A percentile compares a stretch with the other conserved stretches of the same genome.
phyloP scores from a whole-genome alignment of 2,797 vertebrate genomes.

The Tragopan temminckii region DNA sequence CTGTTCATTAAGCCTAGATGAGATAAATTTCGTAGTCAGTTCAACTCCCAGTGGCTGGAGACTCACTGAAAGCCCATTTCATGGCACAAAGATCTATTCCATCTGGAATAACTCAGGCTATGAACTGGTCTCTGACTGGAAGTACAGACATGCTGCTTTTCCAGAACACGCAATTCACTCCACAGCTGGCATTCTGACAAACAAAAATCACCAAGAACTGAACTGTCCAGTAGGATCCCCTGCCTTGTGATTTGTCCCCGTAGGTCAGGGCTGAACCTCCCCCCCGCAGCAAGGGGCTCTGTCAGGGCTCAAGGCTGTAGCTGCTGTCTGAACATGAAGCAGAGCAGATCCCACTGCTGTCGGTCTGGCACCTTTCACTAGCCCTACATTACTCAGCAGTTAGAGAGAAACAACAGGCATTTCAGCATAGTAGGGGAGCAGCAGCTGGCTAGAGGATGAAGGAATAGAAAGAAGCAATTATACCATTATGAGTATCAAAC shows the following conservation, averaged over 20 bases:
- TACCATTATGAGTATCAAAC: slow-evolving; percentile 22
- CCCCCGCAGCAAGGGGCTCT: not conserved
- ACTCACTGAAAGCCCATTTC: not conserved
- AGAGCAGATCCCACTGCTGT: not conserved
- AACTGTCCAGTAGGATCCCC: not conserved
- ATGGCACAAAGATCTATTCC: not conserved
- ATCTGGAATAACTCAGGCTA: not conserved
- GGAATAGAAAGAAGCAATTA: slow-evolving; percentile 42
- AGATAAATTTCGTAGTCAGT: slow-evolving; percentile 10
- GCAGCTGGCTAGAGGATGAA: slow-evolving; percentile 50
- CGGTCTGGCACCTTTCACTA: slow-evolving; percentile 9
- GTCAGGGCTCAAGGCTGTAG: not conserved
- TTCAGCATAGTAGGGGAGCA: not conserved
- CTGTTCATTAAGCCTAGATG: not conserved
- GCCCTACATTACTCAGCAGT: slow-evolving; percentile 27
- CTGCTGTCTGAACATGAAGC: not conserved
- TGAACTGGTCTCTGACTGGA: not conserved
- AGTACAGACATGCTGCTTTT: not conserved
- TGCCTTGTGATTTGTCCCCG: not conserved
- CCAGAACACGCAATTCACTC: not conserved
- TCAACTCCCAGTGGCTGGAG: not conserved
- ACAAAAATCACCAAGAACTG: not conserved
- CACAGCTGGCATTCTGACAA: not conserved
- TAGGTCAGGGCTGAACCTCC: not conserved
- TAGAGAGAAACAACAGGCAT: slow-evolving; percentile 44